Evolutionary conservation across 2,888 invertebrate species (phyloP).

Genomic region (Drosophila histrio): DNA sequence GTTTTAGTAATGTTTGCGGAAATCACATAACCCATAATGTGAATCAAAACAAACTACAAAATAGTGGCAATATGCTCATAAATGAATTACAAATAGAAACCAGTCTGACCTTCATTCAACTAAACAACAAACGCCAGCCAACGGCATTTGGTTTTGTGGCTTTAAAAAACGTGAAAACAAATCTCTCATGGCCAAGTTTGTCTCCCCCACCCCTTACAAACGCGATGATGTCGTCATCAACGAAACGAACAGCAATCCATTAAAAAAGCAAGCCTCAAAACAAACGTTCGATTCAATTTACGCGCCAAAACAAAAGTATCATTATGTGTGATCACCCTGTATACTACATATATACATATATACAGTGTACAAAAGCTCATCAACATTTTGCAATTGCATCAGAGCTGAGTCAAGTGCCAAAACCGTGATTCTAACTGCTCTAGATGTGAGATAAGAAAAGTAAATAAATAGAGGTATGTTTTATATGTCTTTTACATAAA

Average conservation of each 20-base stretch:
- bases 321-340: slow-evolving; percentile 21
- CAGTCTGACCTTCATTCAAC: slow-evolving; percentile 57
- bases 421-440: not conserved
- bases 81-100: slow-evolving; percentile 48
- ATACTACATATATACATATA: too few relatives aligned
- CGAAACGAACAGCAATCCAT: slow-evolving; percentile 10
- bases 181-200: slow-evolving; percentile 42
- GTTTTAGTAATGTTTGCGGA: slow-evolving; percentile 31
- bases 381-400: slow-evolving; percentile 3
- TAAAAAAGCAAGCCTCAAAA: slow-evolving; percentile 14
- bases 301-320: slow-evolving; percentile 47
- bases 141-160: slow-evolving; percentile 34
- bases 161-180: slow-evolving; percentile 47
- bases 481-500: too few relatives aligned
- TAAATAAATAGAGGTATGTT: too few relatives aligned
- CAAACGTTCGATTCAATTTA: slow-evolving; percentile 24
- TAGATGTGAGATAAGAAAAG: not conserved
- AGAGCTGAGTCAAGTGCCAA: not conserved
- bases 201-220: slow-evolving; percentile 22
- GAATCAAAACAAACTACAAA: slow-evolving; percentile 66
- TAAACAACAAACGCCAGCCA: slow-evolving; percentile 17
- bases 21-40: slow-evolving; percentile 36
- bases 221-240: slow-evolving; percentile 62
- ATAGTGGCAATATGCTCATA: slow-evolving; percentile 27
- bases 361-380: slow-evolving; percentile 3